These are phyloP conservation scores for Molorchus minor DNA, from an alignment of 2,888 invertebrate species.

Conservation along the genomic window DNA sequence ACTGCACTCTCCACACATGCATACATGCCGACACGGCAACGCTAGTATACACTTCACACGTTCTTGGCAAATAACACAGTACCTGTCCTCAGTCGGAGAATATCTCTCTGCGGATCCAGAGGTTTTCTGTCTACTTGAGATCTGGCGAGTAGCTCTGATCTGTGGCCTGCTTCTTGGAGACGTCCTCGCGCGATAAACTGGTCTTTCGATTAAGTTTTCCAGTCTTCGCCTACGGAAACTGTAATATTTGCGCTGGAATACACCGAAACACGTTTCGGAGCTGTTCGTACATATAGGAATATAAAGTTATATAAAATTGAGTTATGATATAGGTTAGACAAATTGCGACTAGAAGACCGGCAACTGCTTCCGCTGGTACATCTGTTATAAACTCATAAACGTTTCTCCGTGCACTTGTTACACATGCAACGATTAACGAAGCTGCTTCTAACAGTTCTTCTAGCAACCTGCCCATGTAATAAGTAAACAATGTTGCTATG, in stretches of 20 bases:
- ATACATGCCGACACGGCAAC: conserved; percentile 68
- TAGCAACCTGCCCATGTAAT: conserved; percentile 12
- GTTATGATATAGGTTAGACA: conserved; percentile 50
- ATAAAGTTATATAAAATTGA: conserved; percentile 49
- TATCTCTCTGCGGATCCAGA: conserved; percentile 7
- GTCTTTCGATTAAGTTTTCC: background rate
- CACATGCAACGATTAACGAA: conserved; percentile 15
- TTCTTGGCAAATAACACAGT: conserved; percentile 69
- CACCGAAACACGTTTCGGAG: conserved; percentile 14
- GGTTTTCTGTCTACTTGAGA: too few species aligned
- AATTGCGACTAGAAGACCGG: conserved; percentile 47
- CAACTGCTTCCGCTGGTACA: conserved; percentile 52
- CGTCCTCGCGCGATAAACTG: background rate
- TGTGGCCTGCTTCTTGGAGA: conserved; percentile 1
- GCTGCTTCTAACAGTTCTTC: conserved; percentile 33
- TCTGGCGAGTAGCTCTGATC: background rate
- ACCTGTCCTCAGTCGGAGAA: conserved; percentile 53
- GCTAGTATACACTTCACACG: conserved; percentile 67
- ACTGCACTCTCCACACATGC: conserved; percentile 66
- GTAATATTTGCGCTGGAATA: conserved; percentile 4
- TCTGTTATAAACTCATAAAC: conserved; percentile 50
- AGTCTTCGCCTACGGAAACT: conserved; percentile 20
- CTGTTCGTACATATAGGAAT: conserved; percentile 33
- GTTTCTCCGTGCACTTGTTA: conserved; percentile 25
- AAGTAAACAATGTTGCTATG: background rate